A percentile compares a stretch with the other conserved stretches of the same genome.
These are phyloP conservation scores for Pangasius mekongensis DNA, from an alignment of 2,797 vertebrate species.

Conservation along the genomic window DNA sequence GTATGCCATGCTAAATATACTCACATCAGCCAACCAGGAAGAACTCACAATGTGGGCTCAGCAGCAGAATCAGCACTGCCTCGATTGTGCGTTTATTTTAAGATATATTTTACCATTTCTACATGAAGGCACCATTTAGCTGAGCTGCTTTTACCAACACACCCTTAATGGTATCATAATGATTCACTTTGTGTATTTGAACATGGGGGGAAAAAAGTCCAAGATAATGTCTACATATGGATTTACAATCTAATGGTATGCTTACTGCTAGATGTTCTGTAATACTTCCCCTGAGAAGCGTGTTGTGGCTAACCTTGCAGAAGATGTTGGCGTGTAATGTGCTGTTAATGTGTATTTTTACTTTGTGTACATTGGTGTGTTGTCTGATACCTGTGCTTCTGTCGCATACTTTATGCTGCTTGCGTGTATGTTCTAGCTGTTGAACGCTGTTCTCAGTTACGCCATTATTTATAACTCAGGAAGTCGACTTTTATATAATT, in stretches of 20 bases:
- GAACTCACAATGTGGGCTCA: neutral
- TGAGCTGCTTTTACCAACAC: neutral
- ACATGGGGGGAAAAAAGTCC: neutral
- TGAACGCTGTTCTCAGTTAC: neutral
- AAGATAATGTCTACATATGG: neutral
- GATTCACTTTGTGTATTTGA: neutral
- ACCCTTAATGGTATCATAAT: neutral
- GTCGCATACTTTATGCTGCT: neutral
- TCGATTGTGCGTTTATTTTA: neutral
- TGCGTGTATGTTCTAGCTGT: neutral
- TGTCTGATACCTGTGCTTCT: neutral
- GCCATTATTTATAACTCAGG: neutral
- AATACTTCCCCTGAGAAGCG: neutral
- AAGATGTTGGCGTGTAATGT: neutral
- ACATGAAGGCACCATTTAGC: neutral
- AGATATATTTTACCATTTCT: neutral
- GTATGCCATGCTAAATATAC: slow-evolving; percentile 22
- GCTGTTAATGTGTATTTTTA: neutral
- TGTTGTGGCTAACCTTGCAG: neutral
- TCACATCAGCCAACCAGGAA: neutral
- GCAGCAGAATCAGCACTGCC: neutral
- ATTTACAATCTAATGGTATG: neutral
- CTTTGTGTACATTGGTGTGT: neutral
- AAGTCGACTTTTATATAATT: neutral
- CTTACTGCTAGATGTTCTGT: neutral